Percentiles rank a stretch among this genome's conserved stretches.
phyloP scores from a whole-genome alignment of 1,140 invertebrate species.

The Rhagoletis pomonella region DNA sequence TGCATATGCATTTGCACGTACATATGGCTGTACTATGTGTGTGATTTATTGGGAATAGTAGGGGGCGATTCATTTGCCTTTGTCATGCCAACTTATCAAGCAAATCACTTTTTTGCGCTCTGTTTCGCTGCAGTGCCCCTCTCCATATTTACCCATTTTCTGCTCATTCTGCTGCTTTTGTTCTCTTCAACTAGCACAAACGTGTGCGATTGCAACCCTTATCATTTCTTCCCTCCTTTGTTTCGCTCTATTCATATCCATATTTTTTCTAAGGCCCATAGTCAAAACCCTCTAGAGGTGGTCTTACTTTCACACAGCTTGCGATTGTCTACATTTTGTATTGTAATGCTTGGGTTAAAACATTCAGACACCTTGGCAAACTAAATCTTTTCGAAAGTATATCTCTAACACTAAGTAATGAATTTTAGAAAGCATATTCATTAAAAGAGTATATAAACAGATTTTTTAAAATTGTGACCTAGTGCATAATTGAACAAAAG shows the following conservation, averaged over 20 bases:
- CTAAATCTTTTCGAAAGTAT: too few species aligned
- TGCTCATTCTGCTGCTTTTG: not conserved
- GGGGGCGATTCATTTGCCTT: slow-evolving; percentile 1
- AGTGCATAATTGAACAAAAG: too few species aligned
- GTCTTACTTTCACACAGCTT: not conserved
- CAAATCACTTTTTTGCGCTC: slow-evolving; percentile 7
- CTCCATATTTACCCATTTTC: not conserved
- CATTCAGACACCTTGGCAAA: too few species aligned
- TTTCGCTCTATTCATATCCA: not conserved
- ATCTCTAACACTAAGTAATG: too few species aligned
- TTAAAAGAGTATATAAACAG: too few species aligned
- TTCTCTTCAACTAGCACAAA: not conserved
- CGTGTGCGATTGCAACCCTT: slow-evolving; percentile 24
- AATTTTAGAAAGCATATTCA: too few species aligned
- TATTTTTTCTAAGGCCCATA: not conserved
- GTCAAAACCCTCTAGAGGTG: not conserved
- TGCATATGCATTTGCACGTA: not conserved
- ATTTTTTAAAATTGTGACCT: too few species aligned
- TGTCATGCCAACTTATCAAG: slow-evolving; percentile 19
- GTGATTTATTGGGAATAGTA: not conserved
- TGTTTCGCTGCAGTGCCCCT: not conserved
- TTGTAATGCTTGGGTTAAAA: too few species aligned
- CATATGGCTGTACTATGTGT: not conserved
- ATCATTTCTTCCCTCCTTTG: not conserved
- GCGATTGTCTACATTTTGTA: not conserved